Conservation (phyloP, 2,113 vertebrate genomes). For the Pteronura brasiliensis region DNA sequence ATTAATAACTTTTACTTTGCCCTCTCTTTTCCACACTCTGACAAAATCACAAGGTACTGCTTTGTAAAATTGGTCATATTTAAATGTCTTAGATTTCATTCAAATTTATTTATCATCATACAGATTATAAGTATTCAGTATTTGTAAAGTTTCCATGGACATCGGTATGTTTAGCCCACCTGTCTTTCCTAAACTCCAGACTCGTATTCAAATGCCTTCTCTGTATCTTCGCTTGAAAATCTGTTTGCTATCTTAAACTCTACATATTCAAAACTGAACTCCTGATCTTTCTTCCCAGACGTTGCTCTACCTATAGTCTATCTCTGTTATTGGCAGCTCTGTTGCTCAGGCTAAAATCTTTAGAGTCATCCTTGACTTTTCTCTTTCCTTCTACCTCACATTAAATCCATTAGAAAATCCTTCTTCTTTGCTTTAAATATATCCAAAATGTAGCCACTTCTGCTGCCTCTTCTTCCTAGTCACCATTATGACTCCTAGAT, state of each 20-base stretch:
- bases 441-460: not conserved
- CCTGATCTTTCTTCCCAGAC: not conserved
- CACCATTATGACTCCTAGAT: not conserved
- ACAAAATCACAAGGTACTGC: not conserved
- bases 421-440: not conserved
- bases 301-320: not conserved
- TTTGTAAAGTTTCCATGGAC: not conserved
- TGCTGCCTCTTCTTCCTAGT: not conserved
- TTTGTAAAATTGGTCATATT: slow-evolving; percentile 33
- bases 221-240: not conserved
- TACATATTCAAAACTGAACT: not conserved
- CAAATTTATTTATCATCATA: not conserved
- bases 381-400: not conserved
- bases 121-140: not conserved
- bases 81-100: slow-evolving; percentile 2
- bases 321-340: not conserved
- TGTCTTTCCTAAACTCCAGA: not conserved
- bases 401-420: not conserved
- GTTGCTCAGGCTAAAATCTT: not conserved
- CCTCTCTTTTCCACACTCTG: not conserved
- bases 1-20: slow-evolving; percentile 3
- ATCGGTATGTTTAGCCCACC: not conserved
- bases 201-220: not conserved
- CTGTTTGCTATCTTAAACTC: not conserved
- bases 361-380: not conserved